A percentile compares a stretch with the other conserved stretches of the same genome.
These are phyloP conservation scores for Cyphomyrmex costatus DNA, from an alignment of 1,140 invertebrate species.

Conservation along the genomic window DNA sequence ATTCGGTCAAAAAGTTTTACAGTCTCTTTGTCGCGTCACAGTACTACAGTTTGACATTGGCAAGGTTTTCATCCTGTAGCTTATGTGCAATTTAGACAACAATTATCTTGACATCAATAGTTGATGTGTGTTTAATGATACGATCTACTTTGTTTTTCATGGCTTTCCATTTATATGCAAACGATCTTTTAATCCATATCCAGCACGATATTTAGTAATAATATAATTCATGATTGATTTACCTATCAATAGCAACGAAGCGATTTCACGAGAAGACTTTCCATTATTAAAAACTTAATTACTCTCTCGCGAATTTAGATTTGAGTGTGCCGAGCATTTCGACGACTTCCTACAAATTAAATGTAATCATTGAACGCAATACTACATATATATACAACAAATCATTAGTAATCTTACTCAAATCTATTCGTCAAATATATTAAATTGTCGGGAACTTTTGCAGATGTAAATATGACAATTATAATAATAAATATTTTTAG, in stretches of 20 bases:
- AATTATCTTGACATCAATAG: not conserved
- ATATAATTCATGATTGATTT: not conserved
- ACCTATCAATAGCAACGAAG: not conserved
- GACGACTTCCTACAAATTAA: too few relatives aligned
- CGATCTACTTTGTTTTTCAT: not conserved
- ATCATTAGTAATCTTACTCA: not conserved
- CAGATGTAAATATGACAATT: conserved; percentile 25
- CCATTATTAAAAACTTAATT: not conserved
- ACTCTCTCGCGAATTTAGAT: not conserved
- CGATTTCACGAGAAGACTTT: not conserved
- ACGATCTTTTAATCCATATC: not conserved
- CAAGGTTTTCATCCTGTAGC: not conserved
- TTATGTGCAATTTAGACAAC: not conserved
- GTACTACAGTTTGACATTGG: not conserved
- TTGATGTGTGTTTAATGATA: not conserved
- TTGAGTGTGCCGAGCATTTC: too few relatives aligned
- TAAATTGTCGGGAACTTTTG: conserved; percentile 16
- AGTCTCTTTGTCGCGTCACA: not conserved
- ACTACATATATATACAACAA: too few relatives aligned
- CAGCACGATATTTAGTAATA: not conserved
- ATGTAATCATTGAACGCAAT: too few relatives aligned
- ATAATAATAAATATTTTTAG: conserved; percentile 15
- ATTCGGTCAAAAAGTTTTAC: not conserved
- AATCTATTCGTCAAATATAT: not conserved
- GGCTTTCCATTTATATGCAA: not conserved